A percentile compares a stretch with the other conserved stretches of the same genome.
phyloP scores from a whole-genome alignment of 2,797 vertebrate species.

The Myripristis murdjan region DNA sequence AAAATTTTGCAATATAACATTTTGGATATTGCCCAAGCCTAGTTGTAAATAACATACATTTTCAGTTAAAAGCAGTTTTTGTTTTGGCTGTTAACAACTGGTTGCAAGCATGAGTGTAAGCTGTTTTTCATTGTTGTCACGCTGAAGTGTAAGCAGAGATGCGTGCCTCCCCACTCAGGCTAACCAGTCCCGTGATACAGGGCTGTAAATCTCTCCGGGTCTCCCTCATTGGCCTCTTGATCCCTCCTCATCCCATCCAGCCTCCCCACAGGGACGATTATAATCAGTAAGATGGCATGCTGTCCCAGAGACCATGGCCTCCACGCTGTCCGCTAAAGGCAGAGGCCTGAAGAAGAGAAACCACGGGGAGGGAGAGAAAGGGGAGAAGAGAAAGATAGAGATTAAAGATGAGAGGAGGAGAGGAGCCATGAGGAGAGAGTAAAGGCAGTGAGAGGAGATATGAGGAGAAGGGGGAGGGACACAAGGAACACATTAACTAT shows the following conservation, averaged over 20 bases:
- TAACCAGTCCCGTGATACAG: constrained; percentile 62
- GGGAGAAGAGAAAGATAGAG: not conserved
- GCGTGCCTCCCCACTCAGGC: constrained; percentile 56
- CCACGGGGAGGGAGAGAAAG: constrained; percentile 33
- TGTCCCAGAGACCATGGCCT: constrained; percentile 34
- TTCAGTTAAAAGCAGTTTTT: constrained; percentile 11
- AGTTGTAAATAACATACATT: constrained; percentile 1
- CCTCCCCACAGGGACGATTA: constrained; percentile 73
- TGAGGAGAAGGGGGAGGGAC: constrained; percentile 52
- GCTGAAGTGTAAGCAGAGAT: constrained; percentile 49
- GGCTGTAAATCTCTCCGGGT: constrained; percentile 62
- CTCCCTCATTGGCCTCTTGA: constrained; percentile 51
- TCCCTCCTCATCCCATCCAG: constrained; percentile 57
- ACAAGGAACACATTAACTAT: constrained; percentile 83
- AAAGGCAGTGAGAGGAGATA: constrained; percentile 39
- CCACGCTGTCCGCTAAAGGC: constrained; percentile 38
- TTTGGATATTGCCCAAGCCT: too few species aligned
- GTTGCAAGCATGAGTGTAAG: constrained; percentile 15
- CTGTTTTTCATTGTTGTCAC: constrained; percentile 46
- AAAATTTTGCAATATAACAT: too few species aligned
- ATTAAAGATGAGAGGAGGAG: constrained; percentile 1
- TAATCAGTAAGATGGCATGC: constrained; percentile 64
- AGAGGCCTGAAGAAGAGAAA: constrained; percentile 20
- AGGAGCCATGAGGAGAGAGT: constrained; percentile 4
- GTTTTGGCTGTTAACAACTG: constrained; percentile 12